Evolutionary conservation across 2,888 invertebrate genomes (phyloP).

Genomic region (Cecidostiba fungosa): DNA sequence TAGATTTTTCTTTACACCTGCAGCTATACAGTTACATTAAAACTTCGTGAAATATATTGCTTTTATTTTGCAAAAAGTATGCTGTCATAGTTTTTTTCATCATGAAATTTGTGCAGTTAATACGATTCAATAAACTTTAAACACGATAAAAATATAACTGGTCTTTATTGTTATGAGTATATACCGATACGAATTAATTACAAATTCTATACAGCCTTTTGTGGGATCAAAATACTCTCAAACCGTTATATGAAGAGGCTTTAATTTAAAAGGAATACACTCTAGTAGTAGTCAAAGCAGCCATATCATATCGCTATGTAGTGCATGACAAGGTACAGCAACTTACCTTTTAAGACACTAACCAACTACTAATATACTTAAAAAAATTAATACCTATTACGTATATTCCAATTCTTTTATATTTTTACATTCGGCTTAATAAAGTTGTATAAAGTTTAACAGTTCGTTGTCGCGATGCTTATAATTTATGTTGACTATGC

Average conservation of each 20-base stretch:
- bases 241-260: not conserved
- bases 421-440: too few relatives aligned
- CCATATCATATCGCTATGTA: not conserved
- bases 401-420: not conserved
- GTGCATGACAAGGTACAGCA: constrained; percentile 5
- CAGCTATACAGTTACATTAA: too few relatives aligned
- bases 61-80: too few relatives aligned
- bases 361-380: not conserved
- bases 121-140: not conserved
- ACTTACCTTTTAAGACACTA: not conserved
- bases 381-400: not conserved
- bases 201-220: not conserved
- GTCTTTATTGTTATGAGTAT: constrained; percentile 9
- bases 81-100: too few relatives aligned
- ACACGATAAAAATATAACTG: not conserved
- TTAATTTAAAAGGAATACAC: constrained; percentile 9
- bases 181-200: constrained; percentile 7
- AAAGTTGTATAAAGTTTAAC: too few relatives aligned
- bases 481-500: too few relatives aligned
- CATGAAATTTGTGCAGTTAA: not conserved
- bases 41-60: too few relatives aligned
- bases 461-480: too few relatives aligned
- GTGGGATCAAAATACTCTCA: not conserved
- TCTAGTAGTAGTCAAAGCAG: not conserved
- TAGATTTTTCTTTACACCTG: too few relatives aligned